Evolutionary conservation across 2,113 vertebrate genomes (phyloP), one percentile per base, ranked within the genome.

Genomic region (Nothocercus julius): DNA sequence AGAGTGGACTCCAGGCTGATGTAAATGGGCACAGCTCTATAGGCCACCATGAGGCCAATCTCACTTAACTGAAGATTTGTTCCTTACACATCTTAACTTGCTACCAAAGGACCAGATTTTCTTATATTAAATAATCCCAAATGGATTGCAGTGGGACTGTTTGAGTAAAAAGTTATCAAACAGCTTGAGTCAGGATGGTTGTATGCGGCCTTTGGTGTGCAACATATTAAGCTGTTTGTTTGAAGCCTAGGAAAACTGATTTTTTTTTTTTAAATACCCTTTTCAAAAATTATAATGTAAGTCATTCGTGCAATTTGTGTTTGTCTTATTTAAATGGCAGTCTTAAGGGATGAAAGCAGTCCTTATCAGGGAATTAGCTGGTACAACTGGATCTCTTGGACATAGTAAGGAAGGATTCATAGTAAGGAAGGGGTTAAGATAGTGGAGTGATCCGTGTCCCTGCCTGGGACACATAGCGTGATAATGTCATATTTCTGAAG

Each of bases 131-230:
- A 32, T 8, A 76, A 84, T 49, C 86, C 54, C 86, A 97, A 94
- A 96, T 89, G 96, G 93, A 92, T 96, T 96, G 94, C 90, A 59
- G 44, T 45, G 93, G 93, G 94, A 94, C 90, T 82, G 34, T 96
- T 87, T 62, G 73, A 94, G 67, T 62, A 89, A 54, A 34, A 79
- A 88, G 91, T 80, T 58, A 36, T 42, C 58, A 1, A 70, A 85
- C 66, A 36, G 49, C 5, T 11, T 24, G 54, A 25, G 32, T 18
- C 25, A 58, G 76, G 58, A 20, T 45, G 54, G 62, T 25, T 59
- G 49, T 28, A 27, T 34, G 62, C 21, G 7, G 88, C 81, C 90
- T 79, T 70, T 0, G 27, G 27, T 67, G 88, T 77, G 45, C 59
- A 87, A 56, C 76, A 32, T 16, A 28, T 28, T 15, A 54, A 54